Evolutionary conservation across 2,113 vertebrate species (phyloP), one percentile per base, ranked within the genome.

Genomic region (Phyllopteryx taeniolatus): DNA sequence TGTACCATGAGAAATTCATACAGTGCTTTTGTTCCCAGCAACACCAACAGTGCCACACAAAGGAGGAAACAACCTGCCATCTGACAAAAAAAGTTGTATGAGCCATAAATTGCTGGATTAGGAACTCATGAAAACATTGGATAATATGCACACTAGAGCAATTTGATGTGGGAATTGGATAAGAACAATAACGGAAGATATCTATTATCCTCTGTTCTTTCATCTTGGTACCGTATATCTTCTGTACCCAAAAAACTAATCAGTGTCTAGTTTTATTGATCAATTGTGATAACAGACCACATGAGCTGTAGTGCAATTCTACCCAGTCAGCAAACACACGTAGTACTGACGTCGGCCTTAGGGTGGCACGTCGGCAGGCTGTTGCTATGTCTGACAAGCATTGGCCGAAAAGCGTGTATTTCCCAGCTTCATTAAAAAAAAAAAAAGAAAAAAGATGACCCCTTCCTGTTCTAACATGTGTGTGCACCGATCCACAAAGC

Each of bases 11-110:
- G 94, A 0, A 99, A 96, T 93, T 98, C 95, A 81, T 95, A 93
- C 80, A 99, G 97, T 51, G 95, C 96, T 0, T 95, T 96, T 65
- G 96, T 96, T 86, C 98, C 96, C 89, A 98, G 95, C 39, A 98
- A 87, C 78, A 98, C 95, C 97, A 97, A 98, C 82, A 96, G 94
- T 33, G 96, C 96, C 0, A 97, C 82, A 70, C 95, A 95, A 20
- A 99, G 92, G 75, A 99, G 93, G 88, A 95, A 97, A 0, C 94
- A 93, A 27, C 97, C 97, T 7, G 96, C 95, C 74, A 98, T 90
- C 96, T 98, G 92, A 39, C 53, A 56, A 11, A 56, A 56, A 17
- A 17, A 63, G 35, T 19, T 33, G 63, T n/a, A n/a, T 2, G 53
- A n/a, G 53, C 6, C 20, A 54, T 2, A 54, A 54, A n/a, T n/a